These are phyloP conservation scores for Thamnophis elegans DNA, from an alignment of 2,797 vertebrate genomes.

Conservation along the genomic window DNA sequence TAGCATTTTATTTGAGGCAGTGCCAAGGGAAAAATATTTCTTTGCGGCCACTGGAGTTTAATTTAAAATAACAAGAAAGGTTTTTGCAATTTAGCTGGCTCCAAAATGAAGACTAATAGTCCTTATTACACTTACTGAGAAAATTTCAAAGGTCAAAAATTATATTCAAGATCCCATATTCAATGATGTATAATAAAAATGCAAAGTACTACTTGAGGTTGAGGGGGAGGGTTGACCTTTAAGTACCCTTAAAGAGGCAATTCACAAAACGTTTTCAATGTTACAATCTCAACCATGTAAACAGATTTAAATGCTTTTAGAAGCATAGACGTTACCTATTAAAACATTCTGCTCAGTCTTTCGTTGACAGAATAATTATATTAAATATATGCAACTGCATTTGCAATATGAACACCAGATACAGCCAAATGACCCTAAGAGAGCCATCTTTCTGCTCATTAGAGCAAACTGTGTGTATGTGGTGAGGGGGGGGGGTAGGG, in stretches of 20 bases:
- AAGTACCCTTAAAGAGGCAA: not conserved
- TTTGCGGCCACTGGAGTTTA: not conserved
- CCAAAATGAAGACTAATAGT: not conserved
- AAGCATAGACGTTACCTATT: constrained; percentile 8
- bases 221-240: not conserved
- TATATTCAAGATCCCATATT: not conserved
- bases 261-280: constrained; percentile 7
- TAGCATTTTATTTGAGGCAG: not conserved
- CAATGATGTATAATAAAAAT: constrained; percentile 18
- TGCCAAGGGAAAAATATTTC: not conserved
- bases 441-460: not conserved
- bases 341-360: not conserved
- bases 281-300: constrained; percentile 3
- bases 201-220: constrained; percentile 1
- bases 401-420: not conserved
- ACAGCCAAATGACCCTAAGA: not conserved
- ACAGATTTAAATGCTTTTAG: not conserved
- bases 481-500: no score
- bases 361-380: not conserved
- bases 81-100: constrained; percentile 2
- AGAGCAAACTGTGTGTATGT: not conserved
- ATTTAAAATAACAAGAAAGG: constrained; percentile 4
- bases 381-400: not conserved
- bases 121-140: not conserved
- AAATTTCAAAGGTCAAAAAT: constrained; percentile 11